Evolutionary conservation across 1,140 invertebrate genomes (phyloP).

Genomic region (Ericerus pela): DNA sequence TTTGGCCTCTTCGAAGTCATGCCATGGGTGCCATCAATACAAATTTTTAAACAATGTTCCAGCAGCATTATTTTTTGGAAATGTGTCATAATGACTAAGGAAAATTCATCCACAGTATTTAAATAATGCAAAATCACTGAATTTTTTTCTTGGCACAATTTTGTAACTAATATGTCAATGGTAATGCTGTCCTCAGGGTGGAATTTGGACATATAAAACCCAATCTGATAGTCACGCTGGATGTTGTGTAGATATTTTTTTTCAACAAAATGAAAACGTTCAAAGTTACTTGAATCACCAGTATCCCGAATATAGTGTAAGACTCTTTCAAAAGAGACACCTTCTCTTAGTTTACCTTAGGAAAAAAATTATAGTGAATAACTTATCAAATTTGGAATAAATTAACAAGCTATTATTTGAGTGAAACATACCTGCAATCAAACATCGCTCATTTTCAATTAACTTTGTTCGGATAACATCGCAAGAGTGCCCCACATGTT

Average conservation of each 20-base stretch:
- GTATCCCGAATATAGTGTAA: slow-evolving; percentile 6
- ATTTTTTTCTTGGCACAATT: slow-evolving; percentile 4
- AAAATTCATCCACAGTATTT: slow-evolving; percentile 9
- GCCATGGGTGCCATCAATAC: slow-evolving; percentile 15
- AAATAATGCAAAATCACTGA: neutral
- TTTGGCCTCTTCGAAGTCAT: slow-evolving; percentile 9
- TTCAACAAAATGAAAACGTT: slow-evolving; percentile 2
- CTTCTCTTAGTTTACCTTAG: slow-evolving; percentile 14
- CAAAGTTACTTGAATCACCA: neutral
- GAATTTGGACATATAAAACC: neutral
- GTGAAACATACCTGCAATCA: slow-evolving; percentile 10
- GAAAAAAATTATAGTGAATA: too few relatives aligned
- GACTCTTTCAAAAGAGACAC: neutral
- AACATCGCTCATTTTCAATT: neutral
- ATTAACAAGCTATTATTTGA: too few relatives aligned
- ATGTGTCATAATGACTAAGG: slow-evolving; percentile 15
- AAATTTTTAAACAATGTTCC: slow-evolving; percentile 15
- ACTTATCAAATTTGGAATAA: too few relatives aligned
- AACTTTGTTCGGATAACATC: slow-evolving; percentile 4
- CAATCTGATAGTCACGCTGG: slow-evolving; percentile 2
- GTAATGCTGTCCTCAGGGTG: slow-evolving; percentile 3
- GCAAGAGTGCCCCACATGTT: neutral
- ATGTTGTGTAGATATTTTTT: slow-evolving; percentile 13
- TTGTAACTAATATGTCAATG: slow-evolving; percentile 2
- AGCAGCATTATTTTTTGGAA: slow-evolving; percentile 12